Base-by-base conservation (phyloP, 2,888 invertebrate genomes). In the Eupithecia inturbata region DNA sequence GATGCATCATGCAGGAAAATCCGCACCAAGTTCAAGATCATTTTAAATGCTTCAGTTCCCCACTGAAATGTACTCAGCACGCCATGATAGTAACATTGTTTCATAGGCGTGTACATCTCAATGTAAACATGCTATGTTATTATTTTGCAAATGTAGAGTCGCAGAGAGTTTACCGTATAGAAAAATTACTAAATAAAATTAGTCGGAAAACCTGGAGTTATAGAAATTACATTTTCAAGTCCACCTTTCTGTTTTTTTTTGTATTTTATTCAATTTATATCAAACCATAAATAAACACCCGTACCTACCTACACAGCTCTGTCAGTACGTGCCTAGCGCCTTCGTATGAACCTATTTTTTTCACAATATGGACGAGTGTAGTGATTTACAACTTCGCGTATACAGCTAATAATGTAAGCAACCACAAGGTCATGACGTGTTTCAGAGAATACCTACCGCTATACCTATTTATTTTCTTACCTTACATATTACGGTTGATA, bases 351-450 rank as follows among this genome's bases (percentile, higher is more conserved):
- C 19, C 9, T 33, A 41, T 41, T 1, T 31, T 31, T 66, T 66
- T 66, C 26, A 41, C 66, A 66, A 66, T 31, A 60, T 64, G 22
- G 33, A 64, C 64, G 64, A 66, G 85, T 83, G 83, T 76, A 82
- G 87, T 89, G 90, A 90, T 90, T 90, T 90, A 89, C 87, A 80
- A 82, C 82, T 77, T 72, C 80, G 78, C 78, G 82, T 67, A 67
- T 31, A 81, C 79, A 80, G 78, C 82, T 84, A 83, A 84, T 85
- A 84, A 83, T 84, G 82, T 83, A 83, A 87, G 84, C 82, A 77
- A 82, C 84, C 78, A 81, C 89, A 91, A 91, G 91, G 89, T 84
- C 88, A 80, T 85, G 83, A 87, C 86, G 85, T 84, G 80, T 82
- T 85, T 85, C 83, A 82, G 79, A 80, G 83, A 84, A 81, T 81